Evolutionary conservation across 2,797 vertebrate genomes (phyloP), one percentile per base, ranked within the genome.

Genomic region (Erpetoichthys calabaricus): DNA sequence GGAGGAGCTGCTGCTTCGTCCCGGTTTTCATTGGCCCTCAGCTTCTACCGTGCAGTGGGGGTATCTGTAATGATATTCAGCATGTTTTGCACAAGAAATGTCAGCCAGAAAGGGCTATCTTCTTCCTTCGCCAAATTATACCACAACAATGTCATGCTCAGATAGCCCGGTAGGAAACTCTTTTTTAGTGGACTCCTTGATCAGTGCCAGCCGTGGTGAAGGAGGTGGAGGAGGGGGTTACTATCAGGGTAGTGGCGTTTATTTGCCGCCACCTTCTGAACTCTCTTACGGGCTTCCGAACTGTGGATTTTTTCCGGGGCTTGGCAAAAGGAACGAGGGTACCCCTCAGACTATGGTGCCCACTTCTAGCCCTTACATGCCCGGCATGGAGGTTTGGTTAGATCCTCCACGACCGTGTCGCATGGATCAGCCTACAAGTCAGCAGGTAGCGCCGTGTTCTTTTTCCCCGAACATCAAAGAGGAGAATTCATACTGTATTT

Each of bases 61-160:
- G 88, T 91, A 92, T 93, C 88, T 83, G 89, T 95, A 92, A 97
- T 97, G 91, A 92, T 92, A 96, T 94, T 92, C 92, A 90, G 89
- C 88, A 91, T 97, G 92, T 96, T 97, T 94, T 94, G 89, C 91
- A 91, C 92, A 92, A 97, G 93, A 97, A 97, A 98, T 98, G 92
- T 97, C 92, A 93, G 92, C 92, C 92, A 94, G 91, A 88, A 91
- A 92, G 89, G 91, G 91, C 86, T 91, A 91, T 92, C 91, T 88
- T 82, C 91, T 94, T 84, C 87, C 90, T 87, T 88, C 91, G 89
- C 86, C 92, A 89, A 91, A 94, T 95, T 94, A 91, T 83, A 86
- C 89, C 84, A 85, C 91, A 77, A 89, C 91, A 85, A 98, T 98
- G 95, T 94, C 95, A 91, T 96, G 92, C 88, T 92, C 93, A 72